These are phyloP conservation scores for Ranitomeya imitator DNA, from an alignment of 2,113 vertebrate genomes.

Conservation along the genomic window DNA sequence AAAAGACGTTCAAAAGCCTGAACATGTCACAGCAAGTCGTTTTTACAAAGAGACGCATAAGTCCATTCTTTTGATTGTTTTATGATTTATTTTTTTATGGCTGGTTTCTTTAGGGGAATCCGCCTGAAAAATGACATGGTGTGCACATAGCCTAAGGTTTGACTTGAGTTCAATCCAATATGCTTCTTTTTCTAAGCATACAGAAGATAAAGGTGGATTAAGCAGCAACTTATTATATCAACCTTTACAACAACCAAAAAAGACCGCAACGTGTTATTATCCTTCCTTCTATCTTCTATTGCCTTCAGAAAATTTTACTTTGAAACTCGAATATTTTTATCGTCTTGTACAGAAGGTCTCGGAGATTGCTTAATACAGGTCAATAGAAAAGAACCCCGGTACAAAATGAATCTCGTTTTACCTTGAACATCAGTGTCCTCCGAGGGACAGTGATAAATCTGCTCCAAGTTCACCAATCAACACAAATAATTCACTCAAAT, in stretches of 20 bases:
- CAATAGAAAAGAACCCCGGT: slow-evolving; percentile 19
- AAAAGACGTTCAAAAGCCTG: no score
- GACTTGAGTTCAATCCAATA: background rate
- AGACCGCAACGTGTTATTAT: background rate
- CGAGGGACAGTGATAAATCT: slow-evolving; percentile 47
- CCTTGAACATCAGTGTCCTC: slow-evolving; percentile 36
- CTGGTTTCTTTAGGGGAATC: no score
- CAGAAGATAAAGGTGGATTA: background rate
- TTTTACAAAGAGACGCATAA: no score
- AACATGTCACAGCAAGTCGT: no score
- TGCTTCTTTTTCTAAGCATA: background rate
- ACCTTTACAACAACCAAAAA: background rate
- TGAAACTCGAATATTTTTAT: slow-evolving; percentile 32
- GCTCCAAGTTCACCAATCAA: slow-evolving; percentile 49
- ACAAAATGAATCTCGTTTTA: slow-evolving; percentile 40
- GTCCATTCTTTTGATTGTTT: no score
- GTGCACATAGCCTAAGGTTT: background rate
- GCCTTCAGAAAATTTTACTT: slow-evolving; percentile 32
- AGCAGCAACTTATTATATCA: slow-evolving; percentile 6
- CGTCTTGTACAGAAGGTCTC: slow-evolving; percentile 13
- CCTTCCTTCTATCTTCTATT: background rate
- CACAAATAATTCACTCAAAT: slow-evolving; percentile 58
- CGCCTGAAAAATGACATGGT: no score
- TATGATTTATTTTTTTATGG: no score
- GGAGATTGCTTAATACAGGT: slow-evolving; percentile 37